phyloP scores from a whole-genome alignment of 2,113 vertebrate species.

The Chaenogobius annularis region DNA sequence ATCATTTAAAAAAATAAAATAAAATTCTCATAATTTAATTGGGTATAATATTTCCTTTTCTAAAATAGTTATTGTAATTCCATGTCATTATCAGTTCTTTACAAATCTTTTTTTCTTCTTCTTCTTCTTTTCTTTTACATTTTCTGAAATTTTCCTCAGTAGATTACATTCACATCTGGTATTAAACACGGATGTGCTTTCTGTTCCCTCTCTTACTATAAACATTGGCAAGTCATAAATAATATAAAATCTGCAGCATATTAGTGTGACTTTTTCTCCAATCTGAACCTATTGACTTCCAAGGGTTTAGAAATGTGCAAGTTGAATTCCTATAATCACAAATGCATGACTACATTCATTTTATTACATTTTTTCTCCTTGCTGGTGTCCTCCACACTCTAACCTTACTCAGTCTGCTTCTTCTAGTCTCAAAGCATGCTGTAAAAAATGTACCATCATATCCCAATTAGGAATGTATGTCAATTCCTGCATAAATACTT shows the following conservation, averaged over 20 bases:
- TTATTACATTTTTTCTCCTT: conserved; percentile 7
- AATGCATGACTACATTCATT: conserved; percentile 18
- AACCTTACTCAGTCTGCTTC: neutral
- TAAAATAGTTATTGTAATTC: too few species aligned
- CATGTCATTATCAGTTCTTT: too few species aligned
- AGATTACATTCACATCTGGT: too few species aligned
- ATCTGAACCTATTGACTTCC: neutral
- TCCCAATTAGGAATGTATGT: conserved; percentile 8
- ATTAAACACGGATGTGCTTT: too few species aligned
- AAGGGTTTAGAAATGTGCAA: conserved; percentile 8
- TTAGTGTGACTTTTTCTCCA: too few species aligned
- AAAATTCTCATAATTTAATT: too few species aligned
- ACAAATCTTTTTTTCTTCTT: too few species aligned
- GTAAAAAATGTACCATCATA: neutral
- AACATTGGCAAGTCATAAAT: neutral
- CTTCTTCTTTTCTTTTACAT: too few species aligned
- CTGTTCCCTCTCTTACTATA: too few species aligned
- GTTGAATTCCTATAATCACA: conserved; percentile 26
- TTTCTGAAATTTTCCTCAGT: too few species aligned
- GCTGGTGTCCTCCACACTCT: conserved; percentile 21
- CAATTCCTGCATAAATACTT: conserved; percentile 3
- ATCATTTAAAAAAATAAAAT: too few species aligned
- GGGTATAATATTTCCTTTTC: too few species aligned
- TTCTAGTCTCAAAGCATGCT: conserved; percentile 16
- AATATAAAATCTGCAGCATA: neutral